phyloP scores from a whole-genome alignment of 2,797 vertebrate species.

The Coendou prehensilis region DNA sequence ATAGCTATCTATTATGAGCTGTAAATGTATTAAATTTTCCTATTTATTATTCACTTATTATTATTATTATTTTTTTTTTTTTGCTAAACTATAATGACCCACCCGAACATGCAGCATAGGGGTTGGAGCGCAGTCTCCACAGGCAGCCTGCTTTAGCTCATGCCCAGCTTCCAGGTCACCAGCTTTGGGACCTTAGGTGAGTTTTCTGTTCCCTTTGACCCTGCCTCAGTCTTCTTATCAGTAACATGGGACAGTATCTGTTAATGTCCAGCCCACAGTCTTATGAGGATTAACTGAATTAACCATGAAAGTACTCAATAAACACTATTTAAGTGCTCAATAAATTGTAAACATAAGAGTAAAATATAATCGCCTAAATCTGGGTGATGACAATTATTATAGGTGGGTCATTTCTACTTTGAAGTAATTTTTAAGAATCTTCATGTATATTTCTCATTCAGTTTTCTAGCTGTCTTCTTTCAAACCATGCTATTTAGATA shows the following conservation, averaged over 20 bases:
- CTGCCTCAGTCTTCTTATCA: not conserved
- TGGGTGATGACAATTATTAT: not conserved
- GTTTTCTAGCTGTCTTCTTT: not conserved
- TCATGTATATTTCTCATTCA: not conserved
- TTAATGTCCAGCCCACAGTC: not conserved
- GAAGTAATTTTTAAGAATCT: slow-evolving; percentile 5
- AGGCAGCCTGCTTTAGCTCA: not conserved
- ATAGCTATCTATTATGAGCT: slow-evolving; percentile 61
- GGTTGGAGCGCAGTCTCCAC: not conserved
- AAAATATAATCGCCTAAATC: not conserved
- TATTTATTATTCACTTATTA: slow-evolving; percentile 54
- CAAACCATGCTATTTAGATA: not conserved
- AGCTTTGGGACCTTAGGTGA: not conserved
- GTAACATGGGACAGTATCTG: not conserved
- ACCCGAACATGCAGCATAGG: rapidly evolving
- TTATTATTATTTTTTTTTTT: not conserved
- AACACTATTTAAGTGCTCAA: not conserved
- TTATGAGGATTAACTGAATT: not conserved
- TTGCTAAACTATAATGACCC: not conserved
- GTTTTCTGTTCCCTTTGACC: not conserved
- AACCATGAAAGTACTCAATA: not conserved
- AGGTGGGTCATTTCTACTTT: not conserved
- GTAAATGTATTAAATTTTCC: slow-evolving; percentile 63
- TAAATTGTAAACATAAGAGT: slow-evolving; percentile 36
- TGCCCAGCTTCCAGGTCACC: too few relatives aligned